Conservation (phyloP, 2,888 invertebrate genomes). For the Myathropa florea region DNA sequence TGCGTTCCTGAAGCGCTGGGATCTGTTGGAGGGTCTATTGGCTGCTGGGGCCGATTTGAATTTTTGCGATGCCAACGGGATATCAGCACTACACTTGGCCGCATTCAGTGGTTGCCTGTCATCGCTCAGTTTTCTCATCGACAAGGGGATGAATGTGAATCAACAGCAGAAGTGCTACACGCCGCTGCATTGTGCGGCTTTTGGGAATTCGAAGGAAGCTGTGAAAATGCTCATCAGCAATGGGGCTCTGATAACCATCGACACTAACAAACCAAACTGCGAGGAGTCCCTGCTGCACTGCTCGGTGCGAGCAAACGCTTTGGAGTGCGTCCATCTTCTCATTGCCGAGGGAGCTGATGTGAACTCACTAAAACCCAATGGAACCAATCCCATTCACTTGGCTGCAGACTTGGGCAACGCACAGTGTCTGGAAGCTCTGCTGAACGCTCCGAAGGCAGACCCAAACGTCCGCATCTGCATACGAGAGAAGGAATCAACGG, state of each 20-base stretch:
- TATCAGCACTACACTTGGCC: slow-evolving; percentile 88
- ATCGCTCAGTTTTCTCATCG: slow-evolving; percentile 86
- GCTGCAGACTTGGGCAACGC: slow-evolving; percentile 90
- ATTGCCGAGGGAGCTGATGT: slow-evolving; percentile 88
- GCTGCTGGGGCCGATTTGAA: slow-evolving; percentile 87
- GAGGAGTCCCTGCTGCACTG: slow-evolving; percentile 91
- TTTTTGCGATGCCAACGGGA: slow-evolving; percentile 87
- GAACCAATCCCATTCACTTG: slow-evolving; percentile 90
- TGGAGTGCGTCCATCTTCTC: slow-evolving; percentile 90
- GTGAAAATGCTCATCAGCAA: slow-evolving; percentile 88
- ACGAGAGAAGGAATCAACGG: slow-evolving; percentile 88
- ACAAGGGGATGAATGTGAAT: slow-evolving; percentile 86
- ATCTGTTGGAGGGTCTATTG: slow-evolving; percentile 85
- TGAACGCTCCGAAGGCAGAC: slow-evolving; percentile 87
- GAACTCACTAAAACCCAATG: slow-evolving; percentile 88
- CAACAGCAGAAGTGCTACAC: slow-evolving; percentile 87
- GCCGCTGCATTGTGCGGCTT: slow-evolving; percentile 94
- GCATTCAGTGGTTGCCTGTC: slow-evolving; percentile 90
- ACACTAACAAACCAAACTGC: slow-evolving; percentile 85
- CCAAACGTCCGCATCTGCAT: slow-evolving; percentile 86
- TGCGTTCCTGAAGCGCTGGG: slow-evolving; percentile 87
- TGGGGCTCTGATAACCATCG: slow-evolving; percentile 86
- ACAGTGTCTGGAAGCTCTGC: slow-evolving; percentile 88
- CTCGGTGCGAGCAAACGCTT: slow-evolving; percentile 91
- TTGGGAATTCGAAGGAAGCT: slow-evolving; percentile 91